Evolutionary conservation across 2,888 invertebrate genomes (phyloP).

Genomic region (Phrixothrix hirtus): DNA sequence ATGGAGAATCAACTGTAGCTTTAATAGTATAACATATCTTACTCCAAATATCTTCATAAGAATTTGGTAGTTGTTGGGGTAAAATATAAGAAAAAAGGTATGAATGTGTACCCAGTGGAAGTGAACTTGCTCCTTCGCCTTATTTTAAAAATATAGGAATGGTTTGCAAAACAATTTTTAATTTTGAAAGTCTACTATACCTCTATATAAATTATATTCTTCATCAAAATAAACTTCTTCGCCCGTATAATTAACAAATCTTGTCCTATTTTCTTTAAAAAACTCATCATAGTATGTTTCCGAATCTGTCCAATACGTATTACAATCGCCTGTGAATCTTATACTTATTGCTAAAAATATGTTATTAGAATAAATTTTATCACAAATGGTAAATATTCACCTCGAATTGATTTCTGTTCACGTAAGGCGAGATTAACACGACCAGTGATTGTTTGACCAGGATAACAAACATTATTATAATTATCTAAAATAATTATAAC

Average conservation of each 20-base stretch:
- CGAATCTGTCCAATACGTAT: constrained; percentile 18
- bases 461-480: constrained; percentile 30
- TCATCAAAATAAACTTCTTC: constrained; percentile 12
- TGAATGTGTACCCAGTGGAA: constrained; percentile 45
- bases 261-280: not conserved
- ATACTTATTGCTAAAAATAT: constrained; percentile 19
- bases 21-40: constrained; percentile 39
- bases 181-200: no score
- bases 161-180: no score
- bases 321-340: constrained; percentile 18
- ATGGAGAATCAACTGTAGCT: constrained; percentile 43
- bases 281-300: constrained; percentile 12
- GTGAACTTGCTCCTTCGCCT: no score
- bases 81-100: constrained; percentile 43
- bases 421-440: constrained; percentile 21
- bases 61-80: constrained; percentile 41
- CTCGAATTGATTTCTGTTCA: constrained; percentile 18
- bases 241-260: constrained; percentile 3
- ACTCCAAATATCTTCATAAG: constrained; percentile 41
- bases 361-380: not conserved
- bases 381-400: constrained; percentile 3
- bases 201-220: not conserved
- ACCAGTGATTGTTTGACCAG: constrained; percentile 25
- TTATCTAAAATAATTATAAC: constrained; percentile 42
- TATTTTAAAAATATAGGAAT: no score